Evolutionary conservation across 2,888 invertebrate species (phyloP), one percentile per base, ranked within the genome.

Genomic region (Alviniconcha strummeri): DNA sequence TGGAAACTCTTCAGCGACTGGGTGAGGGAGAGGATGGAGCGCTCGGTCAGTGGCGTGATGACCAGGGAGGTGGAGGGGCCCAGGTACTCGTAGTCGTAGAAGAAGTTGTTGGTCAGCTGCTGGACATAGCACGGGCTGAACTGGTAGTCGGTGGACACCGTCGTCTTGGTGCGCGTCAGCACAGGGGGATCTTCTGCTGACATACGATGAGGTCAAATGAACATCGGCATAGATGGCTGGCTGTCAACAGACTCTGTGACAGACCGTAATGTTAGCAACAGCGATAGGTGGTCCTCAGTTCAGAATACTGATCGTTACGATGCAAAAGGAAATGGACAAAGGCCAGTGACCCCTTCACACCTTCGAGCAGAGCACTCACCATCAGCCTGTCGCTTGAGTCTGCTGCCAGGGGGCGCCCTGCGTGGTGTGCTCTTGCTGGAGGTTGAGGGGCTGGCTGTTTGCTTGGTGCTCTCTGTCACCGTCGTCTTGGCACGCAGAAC

Each of bases 51-150:
- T 0, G 92, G 93, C 7, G 93, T 93, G 55, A 92, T 81, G 5
- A 92, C 90, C 6, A 93, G 88, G 72, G 90, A 87, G 15, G 85
- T 80, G 19, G 86, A 82, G 7, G 93, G 91, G 0, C 93, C 92
- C 57, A 91, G 86, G 85, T 93, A 93, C 85, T 93, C 93, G 72
- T 91, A 91, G 85, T 93, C 92, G 85, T 93, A 93, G 72, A 84
- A 87, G 85, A 92, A 92, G 9, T 87, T 88, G 82, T 89, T 89
- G 55, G 90, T 90, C 81, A 93, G 89, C 87, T 93, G 93, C 76
- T 92, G 91, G n/a, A 92, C 86, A 57, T 88, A 87, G 85, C 92
- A 93, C 52, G 88, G 87, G 76, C 92, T 92, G 85, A 92, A 92
- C 88, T 92, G 91, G 88, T 91, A 91, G 84, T 90, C 91, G 55